Evolutionary conservation across 2,888 invertebrate genomes (phyloP).

Genomic region (Napeogenes sylphis): DNA sequence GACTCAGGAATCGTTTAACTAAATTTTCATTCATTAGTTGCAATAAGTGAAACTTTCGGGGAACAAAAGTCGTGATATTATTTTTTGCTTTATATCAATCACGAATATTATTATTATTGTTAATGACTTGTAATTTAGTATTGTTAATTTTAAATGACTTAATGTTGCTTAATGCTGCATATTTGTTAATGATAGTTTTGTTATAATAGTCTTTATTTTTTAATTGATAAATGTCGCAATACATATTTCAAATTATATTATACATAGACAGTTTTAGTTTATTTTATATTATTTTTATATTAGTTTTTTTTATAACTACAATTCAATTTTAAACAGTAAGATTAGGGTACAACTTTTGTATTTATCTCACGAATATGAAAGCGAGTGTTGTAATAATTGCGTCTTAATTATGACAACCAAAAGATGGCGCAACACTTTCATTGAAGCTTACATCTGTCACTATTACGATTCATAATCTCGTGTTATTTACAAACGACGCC

Average conservation of each 20-base stretch:
- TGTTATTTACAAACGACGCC: constrained; percentile 38
- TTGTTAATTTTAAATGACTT: constrained; percentile 29
- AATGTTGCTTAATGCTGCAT: constrained; percentile 15
- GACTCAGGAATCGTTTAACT: neutral
- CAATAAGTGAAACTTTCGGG: constrained; percentile 5
- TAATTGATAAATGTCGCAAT: no score
- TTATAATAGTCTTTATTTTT: no score
- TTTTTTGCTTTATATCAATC: constrained; percentile 22
- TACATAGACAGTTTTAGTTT: no score
- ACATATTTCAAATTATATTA: no score
- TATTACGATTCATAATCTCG: constrained; percentile 34
- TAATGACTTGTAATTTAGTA: constrained; percentile 24
- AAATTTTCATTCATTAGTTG: constrained; percentile 1
- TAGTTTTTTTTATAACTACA: no score
- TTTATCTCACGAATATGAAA: constrained; percentile 33
- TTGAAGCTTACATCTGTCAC: constrained; percentile 33
- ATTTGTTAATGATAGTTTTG: neutral
- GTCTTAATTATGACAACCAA: constrained; percentile 42
- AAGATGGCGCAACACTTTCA: constrained; percentile 60
- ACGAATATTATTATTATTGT: constrained; percentile 22
- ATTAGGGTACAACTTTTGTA: constrained; percentile 4
- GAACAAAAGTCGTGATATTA: constrained; percentile 26
- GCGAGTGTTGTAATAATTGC: constrained; percentile 54
- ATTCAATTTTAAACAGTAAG: no score
- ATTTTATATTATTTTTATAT: no score